A percentile compares a stretch with the other conserved stretches of the same genome.
Conservation (phyloP, 2,888 invertebrate genomes). For the Rhogogaster chlorosoma region DNA sequence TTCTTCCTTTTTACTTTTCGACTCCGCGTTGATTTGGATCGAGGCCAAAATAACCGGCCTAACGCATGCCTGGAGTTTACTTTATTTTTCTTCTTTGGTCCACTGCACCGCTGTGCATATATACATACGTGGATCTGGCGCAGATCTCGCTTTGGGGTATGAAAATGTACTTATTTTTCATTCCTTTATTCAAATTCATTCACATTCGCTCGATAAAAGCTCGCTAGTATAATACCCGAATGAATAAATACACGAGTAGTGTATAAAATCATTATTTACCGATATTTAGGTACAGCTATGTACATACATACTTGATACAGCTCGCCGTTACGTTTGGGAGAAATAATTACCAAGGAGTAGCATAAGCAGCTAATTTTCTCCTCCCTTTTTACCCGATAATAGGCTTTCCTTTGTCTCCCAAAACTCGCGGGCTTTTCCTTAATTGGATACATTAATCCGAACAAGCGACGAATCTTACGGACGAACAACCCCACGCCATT, state of each 20-base stretch:
- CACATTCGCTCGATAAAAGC: neutral
- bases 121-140: neutral
- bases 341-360: neutral
- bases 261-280: neutral
- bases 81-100: neutral
- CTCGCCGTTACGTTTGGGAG: neutral
- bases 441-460: slow-evolving; percentile 40
- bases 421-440: neutral
- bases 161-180: neutral
- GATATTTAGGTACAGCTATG: neutral
- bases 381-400: neutral
- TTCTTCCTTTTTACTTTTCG: neutral
- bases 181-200: neutral
- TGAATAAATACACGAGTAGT: neutral
- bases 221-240: neutral
- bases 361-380: neutral
- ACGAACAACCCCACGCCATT: slow-evolving; percentile 2
- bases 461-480: slow-evolving; percentile 40
- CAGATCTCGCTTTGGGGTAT: neutral
- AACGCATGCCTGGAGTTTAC: neutral
- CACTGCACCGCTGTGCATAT: neutral
- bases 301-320: neutral
- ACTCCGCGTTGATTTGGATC: neutral
- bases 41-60: slow-evolving; percentile 1
- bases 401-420: slow-evolving; percentile 14